Conservation (phyloP, 1,140 invertebrate genomes). For the Macrobrachium nipponense region DNA sequence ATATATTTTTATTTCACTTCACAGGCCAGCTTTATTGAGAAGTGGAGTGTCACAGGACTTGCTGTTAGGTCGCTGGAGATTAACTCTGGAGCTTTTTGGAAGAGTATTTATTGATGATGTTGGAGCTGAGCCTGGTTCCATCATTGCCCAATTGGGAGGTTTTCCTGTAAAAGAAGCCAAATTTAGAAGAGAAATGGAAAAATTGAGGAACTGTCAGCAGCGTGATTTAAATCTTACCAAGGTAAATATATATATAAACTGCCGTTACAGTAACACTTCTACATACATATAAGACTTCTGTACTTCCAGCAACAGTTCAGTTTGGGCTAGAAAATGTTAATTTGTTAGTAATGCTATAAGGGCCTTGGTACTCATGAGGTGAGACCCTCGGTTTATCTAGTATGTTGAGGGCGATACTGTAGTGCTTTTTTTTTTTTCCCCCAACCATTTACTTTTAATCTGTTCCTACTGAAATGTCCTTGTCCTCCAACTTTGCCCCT, state of each 20-base stretch:
- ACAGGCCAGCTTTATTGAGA: constrained; percentile 71
- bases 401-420: too few species aligned
- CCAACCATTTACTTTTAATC: too few species aligned
- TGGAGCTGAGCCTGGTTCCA: constrained; percentile 93
- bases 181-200: constrained; percentile 98
- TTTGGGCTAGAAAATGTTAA: too few species aligned
- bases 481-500: too few species aligned
- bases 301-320: too few species aligned
- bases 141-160: constrained; percentile 94
- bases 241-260: constrained; percentile 17
- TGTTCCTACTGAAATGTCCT: too few species aligned
- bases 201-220: constrained; percentile 92
- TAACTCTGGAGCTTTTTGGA: constrained; percentile 95
- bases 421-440: too few species aligned
- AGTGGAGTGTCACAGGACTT: constrained; percentile 89
- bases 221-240: constrained; percentile 79
- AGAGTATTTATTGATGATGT: constrained; percentile 98
- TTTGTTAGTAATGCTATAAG: too few species aligned
- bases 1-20: constrained; percentile 6
- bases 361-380: too few species aligned
- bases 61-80: constrained; percentile 92
- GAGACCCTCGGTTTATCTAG: too few species aligned
- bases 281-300: too few species aligned
- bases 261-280: too few species aligned
- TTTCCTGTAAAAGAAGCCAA: constrained; percentile 98